Base-by-base conservation (phyloP, 2,113 vertebrate species). In the Tonatia bakeri region DNA sequence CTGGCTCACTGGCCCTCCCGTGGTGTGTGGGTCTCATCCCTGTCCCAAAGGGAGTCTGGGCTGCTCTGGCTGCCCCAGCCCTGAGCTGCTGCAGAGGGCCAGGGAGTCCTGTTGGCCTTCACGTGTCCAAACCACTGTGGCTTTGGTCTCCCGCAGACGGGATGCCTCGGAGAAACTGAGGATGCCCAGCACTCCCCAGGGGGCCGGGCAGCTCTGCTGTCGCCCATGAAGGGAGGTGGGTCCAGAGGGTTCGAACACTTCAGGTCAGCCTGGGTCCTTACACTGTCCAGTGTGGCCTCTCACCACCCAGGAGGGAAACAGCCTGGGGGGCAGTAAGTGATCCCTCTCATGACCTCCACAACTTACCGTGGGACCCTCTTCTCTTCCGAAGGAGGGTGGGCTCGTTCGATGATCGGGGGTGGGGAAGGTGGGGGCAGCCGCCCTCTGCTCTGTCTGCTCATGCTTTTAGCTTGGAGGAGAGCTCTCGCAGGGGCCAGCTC, bases 1-100 rank as follows among this genome's bases (percentile, higher is more conserved):
- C 72, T 28, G 77, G 88, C 20, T 36, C 19, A 0, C 2, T 0
- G 22, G n/a, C 31, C 47, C 36, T 40, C n/a, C 50, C 7, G 0
- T 64, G 5, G 52, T 26, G 33, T 0, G 1, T 0, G 19, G 17
- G 22, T 0, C 3, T 33, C n/a, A 3, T 24, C 26, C 0, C 50
- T 20, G 24, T 20, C 64, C 70, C 28, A 16, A 1, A 6, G 28
- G 14, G 80, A 17, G 54, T 75, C 33, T 1, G 26, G 54, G 81
- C 33, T 1, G 26, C 43, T 7, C 43, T 43, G 36, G 15, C 69
- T 24, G 12, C 14, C 7, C 9, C 40, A 14, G 2, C 67, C n/a
- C 40, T 3, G 36, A 40, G 26, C n/a, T 0, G 1, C 17, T 0
- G 1, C 17, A 33, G 0, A 5, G 54, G 45, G 70, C n/a, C 16